Conservation (phyloP, 2,113 vertebrate species). For the Zosterops borbonicus region DNA sequence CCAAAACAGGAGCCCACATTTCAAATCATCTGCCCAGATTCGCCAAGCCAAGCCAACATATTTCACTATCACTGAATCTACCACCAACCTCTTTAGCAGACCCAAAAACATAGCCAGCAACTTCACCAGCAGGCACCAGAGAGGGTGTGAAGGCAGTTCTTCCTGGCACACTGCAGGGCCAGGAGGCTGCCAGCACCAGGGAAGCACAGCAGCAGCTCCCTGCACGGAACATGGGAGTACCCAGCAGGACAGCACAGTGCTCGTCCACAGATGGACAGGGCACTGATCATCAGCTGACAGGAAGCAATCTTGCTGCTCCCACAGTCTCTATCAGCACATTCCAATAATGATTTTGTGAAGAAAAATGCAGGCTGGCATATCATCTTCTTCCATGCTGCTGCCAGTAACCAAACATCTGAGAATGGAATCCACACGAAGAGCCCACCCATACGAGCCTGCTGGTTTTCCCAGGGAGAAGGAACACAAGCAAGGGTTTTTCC, state of each 20-base stretch:
- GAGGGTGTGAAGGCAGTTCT: neutral
- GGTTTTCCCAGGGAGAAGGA: neutral
- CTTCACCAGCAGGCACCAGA: neutral
- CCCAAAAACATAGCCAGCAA: neutral
- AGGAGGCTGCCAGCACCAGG: neutral
- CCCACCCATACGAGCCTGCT: fast-evolving
- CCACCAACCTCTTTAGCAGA: neutral
- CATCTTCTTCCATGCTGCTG: neutral
- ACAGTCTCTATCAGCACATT: neutral
- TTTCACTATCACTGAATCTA: neutral
- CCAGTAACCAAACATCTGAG: neutral
- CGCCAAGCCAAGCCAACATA: neutral
- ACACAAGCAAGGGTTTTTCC: neutral
- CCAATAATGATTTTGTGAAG: neutral
- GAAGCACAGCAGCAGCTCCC: neutral
- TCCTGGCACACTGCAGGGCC: neutral
- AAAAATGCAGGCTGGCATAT: neutral
- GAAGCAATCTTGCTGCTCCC: neutral
- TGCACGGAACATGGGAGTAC: neutral
- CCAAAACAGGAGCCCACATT: neutral
- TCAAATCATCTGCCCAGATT: neutral
- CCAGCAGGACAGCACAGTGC: neutral
- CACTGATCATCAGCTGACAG: neutral
- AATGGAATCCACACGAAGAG: neutral
- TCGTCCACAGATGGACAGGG: neutral